phyloP scores from a whole-genome alignment of 2,113 vertebrate species.

The Sander lucioperca region DNA sequence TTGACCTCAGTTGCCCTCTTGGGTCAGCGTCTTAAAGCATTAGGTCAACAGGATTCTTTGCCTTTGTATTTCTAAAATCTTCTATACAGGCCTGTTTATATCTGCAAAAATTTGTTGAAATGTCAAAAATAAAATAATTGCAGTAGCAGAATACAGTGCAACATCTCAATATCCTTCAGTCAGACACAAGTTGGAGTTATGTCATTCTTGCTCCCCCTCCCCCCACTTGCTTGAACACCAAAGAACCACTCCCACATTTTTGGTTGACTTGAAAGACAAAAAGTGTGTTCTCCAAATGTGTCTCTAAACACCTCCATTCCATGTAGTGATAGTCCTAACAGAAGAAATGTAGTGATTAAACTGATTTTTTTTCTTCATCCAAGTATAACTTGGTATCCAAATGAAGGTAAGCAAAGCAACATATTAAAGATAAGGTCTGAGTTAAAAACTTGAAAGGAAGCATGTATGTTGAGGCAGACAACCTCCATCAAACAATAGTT shows the following conservation, averaged over 20 bases:
- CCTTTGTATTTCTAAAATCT: background rate
- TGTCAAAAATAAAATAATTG: background rate
- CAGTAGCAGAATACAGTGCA: background rate
- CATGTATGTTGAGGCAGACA: background rate
- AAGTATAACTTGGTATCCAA: background rate
- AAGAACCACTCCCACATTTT: slow-evolving; percentile 19
- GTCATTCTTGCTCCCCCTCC: slow-evolving; percentile 6
- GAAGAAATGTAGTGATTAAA: background rate
- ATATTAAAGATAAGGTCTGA: background rate
- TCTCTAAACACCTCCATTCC: background rate
- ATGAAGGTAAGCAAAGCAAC: background rate
- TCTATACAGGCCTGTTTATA: background rate
- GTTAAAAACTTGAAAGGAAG: background rate
- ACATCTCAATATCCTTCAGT: background rate
- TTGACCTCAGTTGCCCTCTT: slow-evolving; percentile 20
- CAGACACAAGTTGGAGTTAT: slow-evolving; percentile 6
- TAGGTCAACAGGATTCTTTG: slow-evolving; percentile 2
- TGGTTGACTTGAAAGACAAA: slow-evolving; percentile 3
- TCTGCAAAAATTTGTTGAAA: background rate
- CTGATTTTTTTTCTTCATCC: background rate
- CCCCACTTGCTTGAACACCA: slow-evolving; percentile 4
- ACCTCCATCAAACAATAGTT: too few species aligned
- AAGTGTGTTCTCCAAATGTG: background rate
- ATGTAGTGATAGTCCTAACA: background rate
- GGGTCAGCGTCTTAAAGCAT: slow-evolving; percentile 12